A percentile compares a stretch with the other conserved stretches of the same genome.
These are phyloP conservation scores for Limnodromus scolopaceus DNA, from an alignment of 2,797 vertebrate species.

Conservation along the genomic window DNA sequence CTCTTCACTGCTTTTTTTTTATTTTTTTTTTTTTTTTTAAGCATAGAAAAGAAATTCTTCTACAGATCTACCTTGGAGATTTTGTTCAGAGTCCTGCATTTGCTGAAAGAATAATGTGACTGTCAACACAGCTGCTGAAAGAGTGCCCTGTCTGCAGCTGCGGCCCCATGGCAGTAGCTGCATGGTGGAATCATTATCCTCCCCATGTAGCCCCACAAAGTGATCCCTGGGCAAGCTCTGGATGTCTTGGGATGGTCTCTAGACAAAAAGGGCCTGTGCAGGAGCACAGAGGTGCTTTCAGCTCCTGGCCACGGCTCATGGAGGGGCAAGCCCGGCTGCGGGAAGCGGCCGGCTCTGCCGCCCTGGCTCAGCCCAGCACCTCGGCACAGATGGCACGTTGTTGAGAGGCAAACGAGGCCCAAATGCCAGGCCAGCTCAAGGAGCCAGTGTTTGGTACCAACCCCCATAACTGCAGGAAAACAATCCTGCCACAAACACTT, in stretches of 20 bases:
- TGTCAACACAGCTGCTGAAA: background rate
- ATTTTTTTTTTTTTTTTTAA: background rate
- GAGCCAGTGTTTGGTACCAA: background rate
- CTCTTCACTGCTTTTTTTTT: background rate
- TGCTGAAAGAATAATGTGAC: background rate
- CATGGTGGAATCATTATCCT: background rate
- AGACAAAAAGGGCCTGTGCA: constrained; percentile 58
- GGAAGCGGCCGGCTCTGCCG: background rate
- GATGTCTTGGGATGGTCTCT: background rate
- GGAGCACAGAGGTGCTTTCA: constrained; percentile 56
- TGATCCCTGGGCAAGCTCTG: background rate
- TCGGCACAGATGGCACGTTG: background rate
- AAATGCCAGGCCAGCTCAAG: background rate
- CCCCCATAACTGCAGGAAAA: background rate
- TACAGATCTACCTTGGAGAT: background rate
- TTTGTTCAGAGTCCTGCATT: background rate
- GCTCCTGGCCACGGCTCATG: background rate
- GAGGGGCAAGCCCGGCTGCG: background rate
- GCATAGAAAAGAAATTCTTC: background rate
- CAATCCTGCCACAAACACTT: background rate
- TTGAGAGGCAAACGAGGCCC: background rate
- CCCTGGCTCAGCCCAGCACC: background rate
- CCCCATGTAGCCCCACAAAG: background rate
- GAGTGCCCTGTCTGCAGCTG: background rate
- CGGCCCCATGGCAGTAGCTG: background rate